Conservation (phyloP, 2,888 invertebrate species). For the Thyatira batis region DNA sequence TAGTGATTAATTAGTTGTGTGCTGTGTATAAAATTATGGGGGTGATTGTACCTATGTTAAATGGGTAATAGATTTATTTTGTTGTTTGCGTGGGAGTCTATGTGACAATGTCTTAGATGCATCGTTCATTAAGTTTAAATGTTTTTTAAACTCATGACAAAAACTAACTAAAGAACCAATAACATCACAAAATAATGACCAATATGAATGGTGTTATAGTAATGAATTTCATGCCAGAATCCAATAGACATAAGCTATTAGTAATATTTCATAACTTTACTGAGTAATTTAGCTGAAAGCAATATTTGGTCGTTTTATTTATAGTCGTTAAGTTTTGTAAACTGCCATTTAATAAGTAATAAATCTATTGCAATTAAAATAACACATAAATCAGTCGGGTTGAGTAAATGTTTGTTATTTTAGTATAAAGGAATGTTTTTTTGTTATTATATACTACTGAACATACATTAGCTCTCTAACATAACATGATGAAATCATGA, state of each 20-base stretch:
- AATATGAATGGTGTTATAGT: background rate
- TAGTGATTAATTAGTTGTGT: constrained; percentile 69
- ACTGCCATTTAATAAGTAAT: background rate
- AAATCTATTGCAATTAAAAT: background rate
- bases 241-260: background rate
- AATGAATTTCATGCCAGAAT: background rate
- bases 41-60: constrained; percentile 1
- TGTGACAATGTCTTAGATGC: background rate
- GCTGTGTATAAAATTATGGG: constrained; percentile 22
- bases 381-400: background rate
- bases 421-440: too few relatives aligned
- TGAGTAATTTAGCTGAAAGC: background rate
- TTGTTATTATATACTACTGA: too few relatives aligned
- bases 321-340: background rate
- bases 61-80: background rate
- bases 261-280: background rate
- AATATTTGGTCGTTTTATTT: background rate
- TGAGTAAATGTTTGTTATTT: background rate
- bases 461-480: too few relatives aligned
- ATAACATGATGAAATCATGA: too few relatives aligned
- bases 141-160: too few relatives aligned
- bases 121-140: too few relatives aligned
- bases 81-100: background rate
- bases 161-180: too few relatives aligned
- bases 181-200: too few relatives aligned